Base-by-base conservation (phyloP, 2,797 vertebrate species). In the Phalloptychus januarius region DNA sequence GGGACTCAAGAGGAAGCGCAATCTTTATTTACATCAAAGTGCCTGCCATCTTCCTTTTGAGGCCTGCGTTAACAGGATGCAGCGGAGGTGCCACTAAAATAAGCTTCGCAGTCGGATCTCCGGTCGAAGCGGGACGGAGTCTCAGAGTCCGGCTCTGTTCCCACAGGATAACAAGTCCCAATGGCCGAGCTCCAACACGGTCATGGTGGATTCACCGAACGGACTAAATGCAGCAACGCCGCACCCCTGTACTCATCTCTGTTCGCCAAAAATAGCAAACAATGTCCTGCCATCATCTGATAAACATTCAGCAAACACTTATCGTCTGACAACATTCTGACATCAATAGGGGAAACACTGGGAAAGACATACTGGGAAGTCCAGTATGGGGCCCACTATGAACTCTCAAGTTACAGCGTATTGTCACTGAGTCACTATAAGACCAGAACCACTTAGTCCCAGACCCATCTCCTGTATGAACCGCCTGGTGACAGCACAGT, bases 11-110 rank as follows among this genome's bases (percentile, higher is more conserved):
- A 87, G 87, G 91, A 91, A 88, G 90, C 83, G 1, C 87, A 88
- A 90, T 89, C 93, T 92, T 88, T 93, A 93, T 94, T 93, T 93
- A 94, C 94, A 92, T 93, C 93, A 94, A 93, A 94, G 93, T 40
- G 77, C 42, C 84, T 33, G 85, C 77, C 83, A 87, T 93, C 88
- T 90, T 92, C 85, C 91, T 83, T 83, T 65, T 75, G 89, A 90
- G 93, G 91, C 91, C 90, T 84, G 50, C 69, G 89, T 81, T 89
- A 91, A 94, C 93, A 93, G 92, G 94, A 95, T 94, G 93, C 85
- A 84, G 91, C 91, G 85, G 86, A 93, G 89, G 92, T 91, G 90
- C 84, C 88, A 91, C 91, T 89, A 93, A 93, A 95, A 94, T 93
- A 95, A 93, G 83, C 81, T 4, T 46, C 45, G 85, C 89, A 91